These are phyloP conservation scores for Carettochelys insculpta DNA, from an alignment of 2,113 vertebrate genomes.

Conservation along the genomic window DNA sequence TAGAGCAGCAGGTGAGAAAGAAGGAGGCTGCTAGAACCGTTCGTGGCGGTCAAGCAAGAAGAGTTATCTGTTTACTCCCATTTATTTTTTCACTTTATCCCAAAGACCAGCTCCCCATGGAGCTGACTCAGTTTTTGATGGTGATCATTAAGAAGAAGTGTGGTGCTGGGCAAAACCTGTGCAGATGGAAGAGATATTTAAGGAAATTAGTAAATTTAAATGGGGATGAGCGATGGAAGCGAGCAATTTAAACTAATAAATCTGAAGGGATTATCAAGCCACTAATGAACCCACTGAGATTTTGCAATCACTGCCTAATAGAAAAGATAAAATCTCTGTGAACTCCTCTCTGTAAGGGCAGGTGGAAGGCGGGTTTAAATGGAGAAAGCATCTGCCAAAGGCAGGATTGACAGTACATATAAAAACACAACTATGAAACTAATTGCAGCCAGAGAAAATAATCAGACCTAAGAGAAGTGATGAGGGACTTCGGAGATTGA, in stretches of 20 bases:
- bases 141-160: constrained; percentile 32
- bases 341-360: constrained; percentile 47
- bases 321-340: constrained; percentile 74
- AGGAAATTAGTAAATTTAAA: constrained; percentile 69
- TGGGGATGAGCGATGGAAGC: constrained; percentile 55
- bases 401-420: neutral
- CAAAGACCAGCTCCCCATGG: neutral
- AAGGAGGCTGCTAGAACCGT: neutral
- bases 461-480: neutral
- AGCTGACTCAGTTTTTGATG: constrained; percentile 46
- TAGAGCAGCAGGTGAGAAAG: neutral
- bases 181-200: constrained; percentile 63
- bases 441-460: constrained; percentile 28
- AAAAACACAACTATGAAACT: neutral
- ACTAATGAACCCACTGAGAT: constrained; percentile 75
- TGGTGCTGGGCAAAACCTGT: constrained; percentile 60
- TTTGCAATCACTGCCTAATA: constrained; percentile 68
- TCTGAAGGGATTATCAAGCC: constrained; percentile 75
- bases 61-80: constrained; percentile 32
- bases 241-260: constrained; percentile 75
- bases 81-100: neutral
- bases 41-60: neutral
- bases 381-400: neutral
- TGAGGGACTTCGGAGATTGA: constrained; percentile 43
- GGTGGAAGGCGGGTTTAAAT: constrained; percentile 19